A percentile compares a stretch with the other conserved stretches of the same genome.
These are phyloP conservation scores for Trichopoda pennipes DNA, from an alignment of 2,888 invertebrate genomes.

Conservation along the genomic window DNA sequence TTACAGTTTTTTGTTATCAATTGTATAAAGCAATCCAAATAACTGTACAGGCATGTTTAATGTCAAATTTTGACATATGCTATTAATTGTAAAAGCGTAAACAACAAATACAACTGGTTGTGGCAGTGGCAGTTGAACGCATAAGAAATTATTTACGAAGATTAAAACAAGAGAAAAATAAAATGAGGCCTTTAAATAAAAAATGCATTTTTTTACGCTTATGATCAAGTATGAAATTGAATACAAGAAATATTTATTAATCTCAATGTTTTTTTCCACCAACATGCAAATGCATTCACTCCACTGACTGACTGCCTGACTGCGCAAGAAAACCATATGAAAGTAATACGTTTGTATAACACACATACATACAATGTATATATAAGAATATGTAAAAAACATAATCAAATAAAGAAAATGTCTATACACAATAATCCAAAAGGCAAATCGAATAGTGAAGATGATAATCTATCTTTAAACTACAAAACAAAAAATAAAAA, in stretches of 20 bases:
- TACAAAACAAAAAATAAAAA: too few relatives aligned
- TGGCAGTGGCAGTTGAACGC: slow-evolving; percentile 17
- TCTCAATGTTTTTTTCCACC: not conserved
- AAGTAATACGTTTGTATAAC: slow-evolving; percentile 9
- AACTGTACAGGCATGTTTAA: slow-evolving; percentile 17
- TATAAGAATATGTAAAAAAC: not conserved
- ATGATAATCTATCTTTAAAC: slow-evolving; percentile 39
- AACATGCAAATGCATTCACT: slow-evolving; percentile 10
- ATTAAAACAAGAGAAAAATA: slow-evolving; percentile 4
- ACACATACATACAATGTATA: not conserved
- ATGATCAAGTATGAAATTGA: slow-evolving; percentile 33
- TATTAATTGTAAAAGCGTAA: slow-evolving; percentile 46
- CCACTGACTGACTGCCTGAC: not conserved
- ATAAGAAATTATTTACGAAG: slow-evolving; percentile 24
- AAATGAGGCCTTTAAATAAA: not conserved
- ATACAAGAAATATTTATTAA: slow-evolving; percentile 34
- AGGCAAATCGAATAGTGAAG: slow-evolving; percentile 40
- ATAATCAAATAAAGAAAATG: slow-evolving; percentile 23
- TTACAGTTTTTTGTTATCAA: not conserved
- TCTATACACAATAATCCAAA: slow-evolving; percentile 32
- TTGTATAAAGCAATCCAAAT: not conserved
- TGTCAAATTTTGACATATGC: slow-evolving; percentile 40
- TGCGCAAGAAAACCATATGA: slow-evolving; percentile 2
- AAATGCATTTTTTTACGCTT: slow-evolving; percentile 5
- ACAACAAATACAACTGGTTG: slow-evolving; percentile 9